Conservation (phyloP, 2,888 invertebrate species). For the Lasiommata megera region DNA sequence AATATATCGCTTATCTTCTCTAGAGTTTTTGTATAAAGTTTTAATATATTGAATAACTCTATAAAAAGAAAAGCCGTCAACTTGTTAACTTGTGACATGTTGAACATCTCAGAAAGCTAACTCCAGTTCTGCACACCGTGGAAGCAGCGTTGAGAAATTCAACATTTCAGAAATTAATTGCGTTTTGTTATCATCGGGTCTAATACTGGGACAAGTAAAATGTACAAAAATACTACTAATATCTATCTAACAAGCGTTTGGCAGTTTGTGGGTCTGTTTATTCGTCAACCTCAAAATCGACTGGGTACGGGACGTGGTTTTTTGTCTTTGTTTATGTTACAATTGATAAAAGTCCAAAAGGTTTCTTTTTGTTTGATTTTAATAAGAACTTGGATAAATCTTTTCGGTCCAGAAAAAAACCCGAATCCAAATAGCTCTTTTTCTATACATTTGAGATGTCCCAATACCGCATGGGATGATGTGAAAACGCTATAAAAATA, state of each 20-base stretch:
- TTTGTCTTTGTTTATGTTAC: no score
- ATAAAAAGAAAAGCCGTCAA: background rate
- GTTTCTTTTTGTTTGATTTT: no score
- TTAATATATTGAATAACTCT: constrained; percentile 14
- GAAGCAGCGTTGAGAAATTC: no score
- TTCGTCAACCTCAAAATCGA: no score
- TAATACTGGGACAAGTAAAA: background rate
- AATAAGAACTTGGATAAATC: no score
- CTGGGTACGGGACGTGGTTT: no score
- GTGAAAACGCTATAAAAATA: background rate
- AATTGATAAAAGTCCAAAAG: no score
- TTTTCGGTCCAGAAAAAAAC: no score
- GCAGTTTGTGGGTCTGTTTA: no score
- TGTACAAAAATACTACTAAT: no score
- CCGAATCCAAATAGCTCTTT: background rate
- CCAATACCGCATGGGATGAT: background rate
- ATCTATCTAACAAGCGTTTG: no score
- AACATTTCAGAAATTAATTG: background rate
- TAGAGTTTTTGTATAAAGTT: background rate
- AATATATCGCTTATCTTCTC: background rate
- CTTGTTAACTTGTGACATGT: background rate
- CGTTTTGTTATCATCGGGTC: background rate
- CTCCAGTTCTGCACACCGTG: no score
- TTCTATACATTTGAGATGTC: background rate
- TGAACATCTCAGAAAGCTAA: constrained; percentile 4